Evolutionary conservation across 2,888 invertebrate species (phyloP), one percentile per base, ranked within the genome.

Genomic region (Parnassius apollo): DNA sequence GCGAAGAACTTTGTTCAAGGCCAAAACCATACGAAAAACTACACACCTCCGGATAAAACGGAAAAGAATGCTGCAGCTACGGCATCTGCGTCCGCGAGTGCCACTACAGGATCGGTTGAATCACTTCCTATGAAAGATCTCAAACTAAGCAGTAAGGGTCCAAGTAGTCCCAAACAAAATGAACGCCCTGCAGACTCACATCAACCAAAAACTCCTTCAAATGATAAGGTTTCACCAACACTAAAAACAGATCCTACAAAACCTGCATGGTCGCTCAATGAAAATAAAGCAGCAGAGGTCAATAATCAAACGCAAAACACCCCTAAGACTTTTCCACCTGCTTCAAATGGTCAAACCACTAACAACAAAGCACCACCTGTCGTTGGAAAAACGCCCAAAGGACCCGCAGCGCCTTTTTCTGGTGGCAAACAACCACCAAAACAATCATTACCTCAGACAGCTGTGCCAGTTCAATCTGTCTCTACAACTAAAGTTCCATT

Each of bases 1-100:
- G 92, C 92, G 1, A 93, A 87, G 71, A 93, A 91, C 74, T 93
- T 89, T 76, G 89, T 92, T 4, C 86, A 85, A 54, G 88, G 87
- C 4, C 90, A 90, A 59, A 80, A 80, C 65, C 86, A 86, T 56
- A 77, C 71, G 55, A 80, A 81, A 66, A 77, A 70, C 4, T 87
- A 77, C 65, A 68, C 75, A 1, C 78, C 76, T 0, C 78, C 75
- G 2, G 84, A 84, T 35, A 65, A 59, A 56, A 62, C 68, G 46
- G 75, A 75, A 10, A 88, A 88, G 65, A 71, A 45, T 52, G 75
- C 77, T 11, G 75, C 80, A 11, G 75, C 75, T 0, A 73, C 81
- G 1, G 77, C 78, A 7, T 68, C 82, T 0, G 75, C 78, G 1
- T 75, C 82, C 0, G 75, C 76, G 0, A 71, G 77, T 3, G 71